These are phyloP conservation scores for Gobio gobio DNA, from an alignment of 2,113 vertebrate species.

Conservation along the genomic window DNA sequence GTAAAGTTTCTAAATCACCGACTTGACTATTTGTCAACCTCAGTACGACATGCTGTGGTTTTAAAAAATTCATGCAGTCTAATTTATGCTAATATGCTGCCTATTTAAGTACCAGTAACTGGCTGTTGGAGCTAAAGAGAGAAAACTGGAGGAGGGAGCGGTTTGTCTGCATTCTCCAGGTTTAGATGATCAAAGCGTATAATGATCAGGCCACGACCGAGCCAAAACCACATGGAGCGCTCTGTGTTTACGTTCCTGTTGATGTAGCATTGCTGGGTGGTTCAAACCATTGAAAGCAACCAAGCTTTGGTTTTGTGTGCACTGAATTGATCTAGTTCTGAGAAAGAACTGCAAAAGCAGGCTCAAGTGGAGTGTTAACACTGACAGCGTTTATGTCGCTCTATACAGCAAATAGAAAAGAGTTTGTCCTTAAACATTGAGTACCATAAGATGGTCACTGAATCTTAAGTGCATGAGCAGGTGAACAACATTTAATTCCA, in stretches of 20 bases:
- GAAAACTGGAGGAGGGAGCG: constrained; percentile 33
- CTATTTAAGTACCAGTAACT: constrained; percentile 42
- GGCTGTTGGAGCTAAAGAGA: constrained; percentile 41
- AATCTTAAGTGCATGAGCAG: neutral
- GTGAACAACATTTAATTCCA: neutral
- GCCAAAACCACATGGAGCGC: constrained; percentile 45
- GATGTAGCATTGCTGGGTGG: constrained; percentile 42
- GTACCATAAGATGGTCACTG: neutral
- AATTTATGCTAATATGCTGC: constrained; percentile 53
- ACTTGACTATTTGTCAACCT: constrained; percentile 39
- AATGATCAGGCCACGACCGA: constrained; percentile 29
- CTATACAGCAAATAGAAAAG: neutral
- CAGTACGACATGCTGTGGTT: constrained; percentile 39
- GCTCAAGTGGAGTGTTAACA: neutral
- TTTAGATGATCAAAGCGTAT: constrained; percentile 52
- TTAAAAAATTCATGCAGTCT: constrained; percentile 53
- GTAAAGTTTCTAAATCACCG: constrained; percentile 41
- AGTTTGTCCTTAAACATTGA: neutral
- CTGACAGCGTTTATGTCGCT: neutral
- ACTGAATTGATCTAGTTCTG: constrained; percentile 2
- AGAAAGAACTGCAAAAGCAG: neutral
- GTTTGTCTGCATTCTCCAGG: constrained; percentile 49
- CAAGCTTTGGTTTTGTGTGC: constrained; percentile 3
- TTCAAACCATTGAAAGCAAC: constrained; percentile 19
- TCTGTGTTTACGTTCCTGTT: constrained; percentile 44